Percentiles rank a stretch among this genome's conserved stretches.
These are phyloP conservation scores for Vombatus ursinus DNA, from an alignment of 2,113 vertebrate species.

Conservation along the genomic window DNA sequence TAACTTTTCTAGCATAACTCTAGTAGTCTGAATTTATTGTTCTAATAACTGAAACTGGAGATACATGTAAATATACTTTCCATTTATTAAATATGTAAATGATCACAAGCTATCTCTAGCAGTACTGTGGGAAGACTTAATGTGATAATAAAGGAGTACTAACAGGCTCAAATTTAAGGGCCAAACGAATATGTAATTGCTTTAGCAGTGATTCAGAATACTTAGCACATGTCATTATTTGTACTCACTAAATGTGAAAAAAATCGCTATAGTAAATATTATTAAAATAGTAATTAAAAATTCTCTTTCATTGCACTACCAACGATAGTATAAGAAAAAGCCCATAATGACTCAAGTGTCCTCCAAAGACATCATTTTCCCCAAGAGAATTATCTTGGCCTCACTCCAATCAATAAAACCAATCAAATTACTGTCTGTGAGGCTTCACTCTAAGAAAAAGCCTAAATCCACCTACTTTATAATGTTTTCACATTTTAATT, in stretches of 20 bases:
- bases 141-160: conserved; percentile 22
- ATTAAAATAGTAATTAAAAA: conserved; percentile 35
- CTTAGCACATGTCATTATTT: conserved; percentile 10
- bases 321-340: conserved; percentile 6
- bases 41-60: conserved; percentile 7
- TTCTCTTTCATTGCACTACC: conserved; percentile 10
- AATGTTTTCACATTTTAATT: conserved; percentile 12
- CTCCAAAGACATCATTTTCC: conserved; percentile 17
- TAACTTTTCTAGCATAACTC: conserved; percentile 44
- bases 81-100: conserved; percentile 26
- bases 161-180: conserved; percentile 35
- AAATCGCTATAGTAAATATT: conserved; percentile 44
- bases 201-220: conserved; percentile 9
- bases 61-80: neutral
- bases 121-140: conserved; percentile 10
- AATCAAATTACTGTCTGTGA: conserved; percentile 13
- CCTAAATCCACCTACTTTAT: neutral
- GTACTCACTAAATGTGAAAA: neutral
- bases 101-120: neutral
- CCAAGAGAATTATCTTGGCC: conserved; percentile 15
- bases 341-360: conserved; percentile 3
- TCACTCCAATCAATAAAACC: neutral
- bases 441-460: neutral
- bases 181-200: conserved; percentile 11
- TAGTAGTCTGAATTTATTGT: conserved; percentile 26